Percentiles rank a stretch among this genome's conserved stretches.
Evolutionary conservation across 2,797 vertebrate species (phyloP).

Genomic region (Lepus townsendii): DNA sequence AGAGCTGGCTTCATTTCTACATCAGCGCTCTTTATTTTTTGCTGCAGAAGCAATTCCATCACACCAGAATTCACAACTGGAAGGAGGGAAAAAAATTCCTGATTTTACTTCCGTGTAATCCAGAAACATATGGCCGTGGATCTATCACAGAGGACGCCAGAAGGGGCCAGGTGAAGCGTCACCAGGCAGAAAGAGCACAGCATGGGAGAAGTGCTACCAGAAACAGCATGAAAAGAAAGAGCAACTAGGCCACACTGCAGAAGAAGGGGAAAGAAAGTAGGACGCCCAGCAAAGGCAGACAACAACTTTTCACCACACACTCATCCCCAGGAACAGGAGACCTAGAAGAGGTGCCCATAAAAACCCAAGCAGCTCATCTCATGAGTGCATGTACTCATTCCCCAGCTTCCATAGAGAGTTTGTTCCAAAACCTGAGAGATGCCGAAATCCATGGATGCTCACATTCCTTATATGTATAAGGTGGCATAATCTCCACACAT

Average conservation of each 20-base stretch:
- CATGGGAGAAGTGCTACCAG: background rate
- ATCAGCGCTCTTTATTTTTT: slow-evolving; percentile 52
- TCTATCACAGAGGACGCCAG: slow-evolving; percentile 43
- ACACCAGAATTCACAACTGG: slow-evolving; percentile 69
- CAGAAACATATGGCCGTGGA: slow-evolving; percentile 44
- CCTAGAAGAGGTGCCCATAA: background rate
- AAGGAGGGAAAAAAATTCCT: background rate
- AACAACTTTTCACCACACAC: too few species aligned
- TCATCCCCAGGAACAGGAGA: background rate
- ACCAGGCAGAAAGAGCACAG: slow-evolving; percentile 55
- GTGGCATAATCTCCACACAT: background rate
- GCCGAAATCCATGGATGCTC: background rate
- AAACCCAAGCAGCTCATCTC: background rate
- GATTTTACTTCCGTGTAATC: slow-evolving; percentile 50
- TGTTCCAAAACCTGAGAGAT: background rate
- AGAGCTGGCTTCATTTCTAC: slow-evolving; percentile 42
- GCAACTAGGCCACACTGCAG: slow-evolving; percentile 4
- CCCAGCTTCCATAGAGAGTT: background rate
- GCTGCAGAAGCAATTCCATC: slow-evolving; percentile 63
- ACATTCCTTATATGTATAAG: background rate
- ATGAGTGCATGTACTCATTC: background rate
- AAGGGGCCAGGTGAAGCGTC: slow-evolving; percentile 36
- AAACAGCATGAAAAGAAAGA: slow-evolving; percentile 36
- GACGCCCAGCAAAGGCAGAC: background rate
- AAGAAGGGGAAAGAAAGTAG: background rate